Conservation (phyloP, 2,113 vertebrate species). For the Ranitomeya variabilis region DNA sequence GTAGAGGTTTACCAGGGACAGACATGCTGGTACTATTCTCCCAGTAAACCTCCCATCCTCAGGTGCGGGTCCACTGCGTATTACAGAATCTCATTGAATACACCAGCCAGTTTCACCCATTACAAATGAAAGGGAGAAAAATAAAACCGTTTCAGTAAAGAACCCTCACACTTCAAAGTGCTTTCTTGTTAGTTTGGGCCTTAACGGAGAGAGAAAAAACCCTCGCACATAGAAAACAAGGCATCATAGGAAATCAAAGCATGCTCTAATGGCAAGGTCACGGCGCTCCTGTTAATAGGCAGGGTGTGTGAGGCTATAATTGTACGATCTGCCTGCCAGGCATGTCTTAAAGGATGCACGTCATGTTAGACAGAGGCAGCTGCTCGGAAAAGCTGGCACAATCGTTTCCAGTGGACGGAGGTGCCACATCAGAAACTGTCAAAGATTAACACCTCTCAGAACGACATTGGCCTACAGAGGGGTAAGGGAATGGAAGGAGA, state of each 20-base stretch:
- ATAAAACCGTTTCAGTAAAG: slow-evolving; percentile 35
- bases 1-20: neutral
- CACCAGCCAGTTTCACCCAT: neutral
- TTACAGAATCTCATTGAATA: neutral
- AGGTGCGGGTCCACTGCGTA: slow-evolving; percentile 12
- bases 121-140: slow-evolving; percentile 14
- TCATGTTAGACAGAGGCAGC: slow-evolving; percentile 65
- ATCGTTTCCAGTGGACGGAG: slow-evolving; percentile 48
- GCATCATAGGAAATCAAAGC: slow-evolving; percentile 63
- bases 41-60: neutral
- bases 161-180: slow-evolving; percentile 48
- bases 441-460: neutral
- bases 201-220: slow-evolving; percentile 17
- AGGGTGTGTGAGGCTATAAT: slow-evolving; percentile 65
- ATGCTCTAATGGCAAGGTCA: slow-evolving; percentile 66
- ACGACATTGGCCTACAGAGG: neutral
- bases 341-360: slow-evolving; percentile 64
- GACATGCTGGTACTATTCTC: neutral
- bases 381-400: slow-evolving; percentile 65
- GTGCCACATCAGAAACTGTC: slow-evolving; percentile 56
- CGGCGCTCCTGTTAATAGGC: slow-evolving; percentile 62
- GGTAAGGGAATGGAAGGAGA: neutral
- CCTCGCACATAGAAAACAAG: neutral
- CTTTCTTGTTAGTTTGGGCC: neutral
- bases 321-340: slow-evolving; percentile 68